These are phyloP conservation scores for Papilio dardanus DNA, from an alignment of 1,140 invertebrate genomes.

Conservation along the genomic window DNA sequence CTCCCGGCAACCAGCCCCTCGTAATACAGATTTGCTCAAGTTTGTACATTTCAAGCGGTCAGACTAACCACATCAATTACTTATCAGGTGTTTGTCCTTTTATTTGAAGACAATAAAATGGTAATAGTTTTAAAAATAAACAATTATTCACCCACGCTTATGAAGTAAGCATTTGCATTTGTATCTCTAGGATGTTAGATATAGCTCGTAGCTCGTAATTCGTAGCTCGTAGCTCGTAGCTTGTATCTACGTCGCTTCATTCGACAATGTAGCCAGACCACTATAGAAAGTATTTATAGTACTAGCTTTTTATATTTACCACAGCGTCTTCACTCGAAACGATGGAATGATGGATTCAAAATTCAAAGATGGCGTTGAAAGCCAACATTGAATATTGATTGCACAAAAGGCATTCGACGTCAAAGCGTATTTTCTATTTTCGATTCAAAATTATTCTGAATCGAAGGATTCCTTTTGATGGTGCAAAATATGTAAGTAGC, in stretches of 20 bases:
- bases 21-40: slow-evolving; percentile 74
- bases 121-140: not conserved
- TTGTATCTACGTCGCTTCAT: too few relatives aligned
- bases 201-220: not conserved
- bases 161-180: not conserved
- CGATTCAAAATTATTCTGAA: slow-evolving; percentile 78
- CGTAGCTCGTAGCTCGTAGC: too few relatives aligned
- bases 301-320: too few relatives aligned
- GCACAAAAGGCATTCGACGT: slow-evolving; percentile 74
- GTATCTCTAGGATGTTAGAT: not conserved
- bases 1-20: slow-evolving; percentile 39
- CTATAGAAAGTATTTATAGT: too few relatives aligned
- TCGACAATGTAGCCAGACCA: too few relatives aligned
- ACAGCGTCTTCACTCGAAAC: slow-evolving; percentile 53
- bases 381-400: slow-evolving; percentile 81
- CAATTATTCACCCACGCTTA: too few relatives aligned
- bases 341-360: slow-evolving; percentile 65
- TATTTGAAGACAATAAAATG: slow-evolving; percentile 1
- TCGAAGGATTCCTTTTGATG: slow-evolving; percentile 75
- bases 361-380: slow-evolving; percentile 62
- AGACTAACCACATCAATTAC: slow-evolving; percentile 49
- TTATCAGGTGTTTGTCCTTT: slow-evolving; percentile 48
- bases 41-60: slow-evolving; percentile 46
- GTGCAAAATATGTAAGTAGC: slow-evolving; percentile 80
- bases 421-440: slow-evolving; percentile 80